Percentiles rank a stretch among this genome's conserved stretches.
Conservation (phyloP, 2,888 invertebrate species). For the Drosophila setosimentum region DNA sequence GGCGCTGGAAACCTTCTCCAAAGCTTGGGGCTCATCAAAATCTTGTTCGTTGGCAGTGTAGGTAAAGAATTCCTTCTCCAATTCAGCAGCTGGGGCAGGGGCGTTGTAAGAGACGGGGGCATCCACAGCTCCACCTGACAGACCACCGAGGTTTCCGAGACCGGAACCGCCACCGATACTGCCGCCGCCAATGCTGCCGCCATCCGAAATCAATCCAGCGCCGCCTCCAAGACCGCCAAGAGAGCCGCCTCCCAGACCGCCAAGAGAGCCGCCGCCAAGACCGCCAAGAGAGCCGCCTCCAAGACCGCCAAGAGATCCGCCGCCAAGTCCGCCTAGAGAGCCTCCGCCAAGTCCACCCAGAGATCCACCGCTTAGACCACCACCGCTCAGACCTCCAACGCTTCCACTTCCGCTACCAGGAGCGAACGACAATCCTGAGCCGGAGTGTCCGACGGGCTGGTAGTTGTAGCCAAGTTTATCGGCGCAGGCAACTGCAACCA, state of each 20-base stretch:
- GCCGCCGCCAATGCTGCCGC: slow-evolving; percentile 28
- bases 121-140: slow-evolving; percentile 26
- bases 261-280: too few species aligned
- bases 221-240: slow-evolving; percentile 11
- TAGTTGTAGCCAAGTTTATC: slow-evolving; percentile 80
- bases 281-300: too few species aligned
- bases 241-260: slow-evolving; percentile 16
- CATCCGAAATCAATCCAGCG: slow-evolving; percentile 5
- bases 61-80: slow-evolving; percentile 76
- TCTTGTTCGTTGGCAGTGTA: slow-evolving; percentile 78
- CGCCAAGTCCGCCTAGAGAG: slow-evolving; percentile 16
- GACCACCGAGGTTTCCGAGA: slow-evolving; percentile 36
- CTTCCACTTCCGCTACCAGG: slow-evolving; percentile 53
- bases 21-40: slow-evolving; percentile 63
- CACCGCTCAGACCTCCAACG: slow-evolving; percentile 16
- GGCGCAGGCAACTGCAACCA: slow-evolving; percentile 77
- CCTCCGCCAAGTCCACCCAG: slow-evolving; percentile 19
- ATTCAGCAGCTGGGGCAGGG: slow-evolving; percentile 61
- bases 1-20: slow-evolving; percentile 51
- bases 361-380: slow-evolving; percentile 8
- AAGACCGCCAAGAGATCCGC: slow-evolving; percentile 8
- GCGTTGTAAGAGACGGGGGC: slow-evolving; percentile 59
- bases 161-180: slow-evolving; percentile 24
- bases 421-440: slow-evolving; percentile 65
- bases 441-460: slow-evolving; percentile 73